Conservation (phyloP, 2,113 vertebrate species). For the Puffinus mauretanicus region DNA sequence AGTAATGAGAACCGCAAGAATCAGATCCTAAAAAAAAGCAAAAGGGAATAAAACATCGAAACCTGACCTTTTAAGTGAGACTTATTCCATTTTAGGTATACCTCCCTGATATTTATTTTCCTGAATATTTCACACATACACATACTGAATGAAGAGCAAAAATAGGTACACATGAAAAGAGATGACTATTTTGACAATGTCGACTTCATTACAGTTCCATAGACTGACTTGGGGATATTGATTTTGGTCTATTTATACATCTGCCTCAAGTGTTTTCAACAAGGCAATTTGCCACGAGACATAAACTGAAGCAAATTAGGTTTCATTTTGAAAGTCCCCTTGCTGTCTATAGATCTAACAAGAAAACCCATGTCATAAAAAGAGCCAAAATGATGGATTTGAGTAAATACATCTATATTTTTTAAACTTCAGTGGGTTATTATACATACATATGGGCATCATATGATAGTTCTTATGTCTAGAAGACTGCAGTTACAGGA, state of each 20-base stretch:
- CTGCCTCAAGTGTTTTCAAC: conserved; percentile 49
- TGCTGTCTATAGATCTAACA: conserved; percentile 10
- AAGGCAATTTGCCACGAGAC: conserved; percentile 61
- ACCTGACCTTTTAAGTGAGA: background rate
- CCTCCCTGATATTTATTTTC: conserved; percentile 40
- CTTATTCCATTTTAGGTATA: background rate
- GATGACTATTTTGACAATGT: conserved; percentile 33
- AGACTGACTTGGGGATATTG: conserved; percentile 48
- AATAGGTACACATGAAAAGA: background rate
- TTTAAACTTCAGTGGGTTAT: background rate
- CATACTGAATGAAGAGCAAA: background rate
- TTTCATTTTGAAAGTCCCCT: conserved; percentile 38
- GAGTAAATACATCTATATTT: background rate
- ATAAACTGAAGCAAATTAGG: conserved; percentile 60
- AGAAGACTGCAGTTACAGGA: background rate
- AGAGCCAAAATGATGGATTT: background rate
- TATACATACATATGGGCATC: background rate
- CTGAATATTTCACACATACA: background rate
- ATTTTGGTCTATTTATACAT: conserved; percentile 63
- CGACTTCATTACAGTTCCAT: background rate
- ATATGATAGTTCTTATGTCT: background rate
- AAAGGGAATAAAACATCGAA: conserved; percentile 17
- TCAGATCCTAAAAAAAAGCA: background rate
- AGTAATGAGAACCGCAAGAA: background rate
- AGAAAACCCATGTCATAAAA: background rate